Conservation (phyloP, 2,888 invertebrate species). For the Leptopterna dolabrata region DNA sequence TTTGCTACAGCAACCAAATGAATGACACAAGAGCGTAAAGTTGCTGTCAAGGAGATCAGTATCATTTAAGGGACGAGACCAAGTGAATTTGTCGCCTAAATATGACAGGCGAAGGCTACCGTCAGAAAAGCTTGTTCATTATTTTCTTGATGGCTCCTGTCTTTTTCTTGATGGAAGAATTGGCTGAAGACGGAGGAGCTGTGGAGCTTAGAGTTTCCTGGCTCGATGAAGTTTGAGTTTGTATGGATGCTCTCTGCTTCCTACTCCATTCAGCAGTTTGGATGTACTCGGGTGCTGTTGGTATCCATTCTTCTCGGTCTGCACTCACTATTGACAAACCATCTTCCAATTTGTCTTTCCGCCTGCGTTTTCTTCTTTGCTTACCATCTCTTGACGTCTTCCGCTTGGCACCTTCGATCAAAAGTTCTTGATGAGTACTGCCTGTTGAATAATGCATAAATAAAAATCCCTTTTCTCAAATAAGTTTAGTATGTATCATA, state of each 20-base stretch:
- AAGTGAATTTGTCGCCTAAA: conserved; percentile 1
- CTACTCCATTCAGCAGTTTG: conserved; percentile 57
- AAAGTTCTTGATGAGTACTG: conserved; percentile 71
- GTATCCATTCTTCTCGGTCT: conserved; percentile 32
- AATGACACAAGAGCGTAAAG: background rate
- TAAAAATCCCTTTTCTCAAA: background rate
- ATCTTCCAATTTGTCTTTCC: conserved; percentile 67
- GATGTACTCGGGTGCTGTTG: conserved; percentile 46
- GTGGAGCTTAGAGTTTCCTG: conserved; percentile 57
- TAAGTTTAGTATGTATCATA: background rate
- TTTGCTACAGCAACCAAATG: background rate
- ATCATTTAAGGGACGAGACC: conserved; percentile 38
- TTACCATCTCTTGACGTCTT: conserved; percentile 65
- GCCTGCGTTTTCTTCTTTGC: conserved; percentile 70
- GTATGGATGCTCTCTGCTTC: conserved; percentile 58
- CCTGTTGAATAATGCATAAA: conserved; percentile 55
- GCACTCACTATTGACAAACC: conserved; percentile 38
- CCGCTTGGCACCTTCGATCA: conserved; percentile 70
- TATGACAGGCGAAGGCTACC: conserved; percentile 43
- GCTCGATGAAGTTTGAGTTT: conserved; percentile 65
- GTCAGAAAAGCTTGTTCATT: conserved; percentile 83
- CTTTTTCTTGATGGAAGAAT: conserved; percentile 68
- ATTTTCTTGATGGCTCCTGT: conserved; percentile 79
- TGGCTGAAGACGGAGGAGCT: conserved; percentile 42
- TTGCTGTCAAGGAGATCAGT: background rate